Conservation (phyloP, 2,797 vertebrate species). For the Malacoraja senta region DNA sequence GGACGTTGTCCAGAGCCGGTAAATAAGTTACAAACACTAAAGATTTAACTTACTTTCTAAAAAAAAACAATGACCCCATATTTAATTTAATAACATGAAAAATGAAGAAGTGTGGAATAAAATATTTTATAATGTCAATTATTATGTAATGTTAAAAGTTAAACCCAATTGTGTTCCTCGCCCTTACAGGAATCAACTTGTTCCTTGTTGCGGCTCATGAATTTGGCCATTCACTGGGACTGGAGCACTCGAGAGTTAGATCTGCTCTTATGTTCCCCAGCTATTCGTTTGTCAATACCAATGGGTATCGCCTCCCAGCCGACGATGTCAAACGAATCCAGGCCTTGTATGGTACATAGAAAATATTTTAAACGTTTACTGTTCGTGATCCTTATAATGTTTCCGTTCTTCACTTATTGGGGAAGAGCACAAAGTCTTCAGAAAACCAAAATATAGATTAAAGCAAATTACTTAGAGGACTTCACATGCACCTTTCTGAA, state of each 20-base stretch:
- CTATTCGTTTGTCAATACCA: conserved; percentile 46
- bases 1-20: conserved; percentile 50
- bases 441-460: background rate
- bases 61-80: too few species aligned
- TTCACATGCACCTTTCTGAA: too few species aligned
- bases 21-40: background rate
- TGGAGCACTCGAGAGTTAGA: conserved; percentile 52
- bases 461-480: too few species aligned
- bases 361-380: background rate
- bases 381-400: background rate
- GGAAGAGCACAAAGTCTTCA: background rate
- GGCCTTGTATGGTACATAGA: conserved; percentile 56
- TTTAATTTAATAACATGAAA: background rate
- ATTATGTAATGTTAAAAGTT: background rate
- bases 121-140: background rate
- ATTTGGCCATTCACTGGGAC: conserved; percentile 65
- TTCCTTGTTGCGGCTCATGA: conserved; percentile 62
- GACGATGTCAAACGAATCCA: conserved; percentile 57
- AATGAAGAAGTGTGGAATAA: background rate
- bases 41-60: background rate
- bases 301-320: conserved; percentile 47
- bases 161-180: background rate
- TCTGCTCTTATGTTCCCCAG: conserved; percentile 58
- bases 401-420: background rate
- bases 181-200: conserved; percentile 54